A percentile compares a stretch with the other conserved stretches of the same genome.
phyloP scores from a whole-genome alignment of 2,888 invertebrate species.

The Helicoverpa assulta region DNA sequence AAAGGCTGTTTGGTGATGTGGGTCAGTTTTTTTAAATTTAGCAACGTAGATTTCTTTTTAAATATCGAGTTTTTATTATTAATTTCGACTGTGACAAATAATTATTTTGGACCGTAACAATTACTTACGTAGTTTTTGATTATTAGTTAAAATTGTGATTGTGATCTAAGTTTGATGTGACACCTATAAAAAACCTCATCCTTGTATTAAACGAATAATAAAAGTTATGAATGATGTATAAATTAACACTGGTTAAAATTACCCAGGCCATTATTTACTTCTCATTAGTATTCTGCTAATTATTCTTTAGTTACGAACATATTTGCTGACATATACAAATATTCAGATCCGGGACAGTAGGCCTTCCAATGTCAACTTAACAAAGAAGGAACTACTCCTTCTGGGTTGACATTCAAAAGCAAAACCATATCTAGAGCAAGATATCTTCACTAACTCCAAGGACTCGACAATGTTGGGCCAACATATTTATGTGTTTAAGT shows the following conservation, averaged over 20 bases:
- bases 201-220: slow-evolving; percentile 26
- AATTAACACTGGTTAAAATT: slow-evolving; percentile 16
- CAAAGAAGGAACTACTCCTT: no score
- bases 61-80: not conserved
- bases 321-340: not conserved
- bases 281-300: slow-evolving; percentile 15
- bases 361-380: not conserved
- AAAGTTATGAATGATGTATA: slow-evolving; percentile 18
- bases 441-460: no score
- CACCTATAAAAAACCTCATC: slow-evolving; percentile 43
- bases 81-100: no score
- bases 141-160: not conserved
- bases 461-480: no score
- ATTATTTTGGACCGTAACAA: not conserved
- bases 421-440: no score
- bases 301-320: not conserved
- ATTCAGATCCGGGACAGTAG: not conserved
- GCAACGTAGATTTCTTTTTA: not conserved
- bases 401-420: no score
- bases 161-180: not conserved
- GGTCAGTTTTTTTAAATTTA: slow-evolving; percentile 2
- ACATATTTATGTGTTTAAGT: no score
- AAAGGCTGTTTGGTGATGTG: slow-evolving; percentile 18
- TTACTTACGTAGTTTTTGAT: not conserved
- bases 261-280: slow-evolving; percentile 25